Base-by-base conservation (phyloP, 2,888 invertebrate species). In the Sthenelais limicola region DNA sequence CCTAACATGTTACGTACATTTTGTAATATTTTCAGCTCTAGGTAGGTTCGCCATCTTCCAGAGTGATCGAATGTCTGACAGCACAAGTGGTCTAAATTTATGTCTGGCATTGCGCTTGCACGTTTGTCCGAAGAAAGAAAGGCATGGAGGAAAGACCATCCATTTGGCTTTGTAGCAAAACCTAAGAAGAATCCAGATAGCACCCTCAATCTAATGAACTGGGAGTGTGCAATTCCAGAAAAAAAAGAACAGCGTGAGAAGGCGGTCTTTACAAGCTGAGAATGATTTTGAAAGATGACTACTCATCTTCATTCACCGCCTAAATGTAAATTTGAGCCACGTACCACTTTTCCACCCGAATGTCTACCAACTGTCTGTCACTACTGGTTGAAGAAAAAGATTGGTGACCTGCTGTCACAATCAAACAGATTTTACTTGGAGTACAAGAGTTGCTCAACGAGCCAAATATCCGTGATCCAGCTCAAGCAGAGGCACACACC, bases 281-380 rank as follows among this genome's bases (percentile, higher is more conserved):
- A n/a, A 98, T 98, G 98, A 94, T 97, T 80, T 98, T 99, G 90
- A 98, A 98, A 90, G 98, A 99, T 86, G 98, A 99, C 88, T 99
- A 97, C 87, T 98, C 98, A 12, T 97, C 97, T 68, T 97, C n/a
- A n/a, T n/a, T n/a, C 97, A 83, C 98, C 98, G 56, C 98, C 98
- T 71, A 98, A 99, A 89, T 98, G 98, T 90, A n/a, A n/a, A n/a
- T n/a, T n/a, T n/a, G n/a, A n/a, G n/a, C n/a, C n/a, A n/a, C n/a
- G n/a, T n/a, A n/a, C 98, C 98, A 26, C 90, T 99, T 9, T 99
- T 99, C 88, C 98, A 99, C 87, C 98, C 98, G 0, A 99, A 99
- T 88, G 98, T 99, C 0, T 96, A 96, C 84, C 94, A 94, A n/a
- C 0, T 98, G 98, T 86, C 90, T 98, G 73, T 98, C 98, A 30